These are phyloP conservation scores for Torymus texanus DNA, from an alignment of 2,888 invertebrate genomes.

Conservation along the genomic window DNA sequence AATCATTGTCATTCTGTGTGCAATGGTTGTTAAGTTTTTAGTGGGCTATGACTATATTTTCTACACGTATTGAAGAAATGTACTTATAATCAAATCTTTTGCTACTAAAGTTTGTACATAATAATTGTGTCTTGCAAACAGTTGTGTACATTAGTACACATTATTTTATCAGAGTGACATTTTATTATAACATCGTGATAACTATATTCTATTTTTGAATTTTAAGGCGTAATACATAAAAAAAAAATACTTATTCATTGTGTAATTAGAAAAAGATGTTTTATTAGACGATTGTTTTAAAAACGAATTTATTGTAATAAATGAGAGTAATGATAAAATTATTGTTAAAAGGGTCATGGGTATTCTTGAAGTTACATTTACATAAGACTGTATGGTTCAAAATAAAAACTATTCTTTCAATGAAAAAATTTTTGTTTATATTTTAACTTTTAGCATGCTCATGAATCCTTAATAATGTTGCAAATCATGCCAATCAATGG, in stretches of 20 bases:
- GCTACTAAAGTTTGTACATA: slow-evolving; percentile 53
- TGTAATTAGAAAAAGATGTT: slow-evolving; percentile 44
- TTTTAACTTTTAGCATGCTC: slow-evolving; percentile 49
- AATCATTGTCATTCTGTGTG: slow-evolving; percentile 52
- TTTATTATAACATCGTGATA: slow-evolving; percentile 45
- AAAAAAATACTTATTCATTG: slow-evolving; percentile 40
- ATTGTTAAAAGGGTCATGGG: slow-evolving; percentile 50
- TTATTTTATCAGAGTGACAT: slow-evolving; percentile 41
- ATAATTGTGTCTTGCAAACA: slow-evolving; percentile 45
- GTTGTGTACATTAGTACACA: slow-evolving; percentile 31
- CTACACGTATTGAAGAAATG: slow-evolving; percentile 54
- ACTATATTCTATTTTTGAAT: slow-evolving; percentile 52
- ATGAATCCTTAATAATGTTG: slow-evolving; percentile 45
- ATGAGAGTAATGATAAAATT: slow-evolving; percentile 34
- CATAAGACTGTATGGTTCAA: neutral
- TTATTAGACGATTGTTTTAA: slow-evolving; percentile 48
- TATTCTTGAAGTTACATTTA: slow-evolving; percentile 41
- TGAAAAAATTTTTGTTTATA: slow-evolving; percentile 16
- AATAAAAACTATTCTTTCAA: slow-evolving; percentile 32
- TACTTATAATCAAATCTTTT: slow-evolving; percentile 54
- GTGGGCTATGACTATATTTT: slow-evolving; percentile 60
- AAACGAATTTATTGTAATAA: slow-evolving; percentile 48
- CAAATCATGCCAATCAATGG: slow-evolving; percentile 37
- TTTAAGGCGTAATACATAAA: slow-evolving; percentile 41
- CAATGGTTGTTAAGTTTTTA: slow-evolving; percentile 60